These are phyloP conservation scores for Mellivora capensis DNA, from an alignment of 2,113 vertebrate genomes.

Conservation along the genomic window DNA sequence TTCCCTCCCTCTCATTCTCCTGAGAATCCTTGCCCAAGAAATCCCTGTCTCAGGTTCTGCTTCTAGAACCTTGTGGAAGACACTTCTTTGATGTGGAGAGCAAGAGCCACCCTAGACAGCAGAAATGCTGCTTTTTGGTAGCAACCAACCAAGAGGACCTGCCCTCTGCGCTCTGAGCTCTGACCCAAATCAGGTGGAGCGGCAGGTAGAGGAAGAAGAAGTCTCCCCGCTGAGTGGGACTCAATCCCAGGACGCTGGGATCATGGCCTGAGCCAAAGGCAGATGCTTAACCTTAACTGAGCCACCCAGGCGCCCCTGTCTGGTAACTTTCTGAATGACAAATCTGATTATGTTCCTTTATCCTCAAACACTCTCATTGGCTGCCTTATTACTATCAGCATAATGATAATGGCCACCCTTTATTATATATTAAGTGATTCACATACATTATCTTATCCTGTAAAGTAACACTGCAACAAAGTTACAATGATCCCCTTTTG, in stretches of 20 bases:
- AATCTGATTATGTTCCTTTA: background rate
- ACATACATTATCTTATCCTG: background rate
- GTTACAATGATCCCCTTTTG: background rate
- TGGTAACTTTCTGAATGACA: background rate
- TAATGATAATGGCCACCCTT: background rate
- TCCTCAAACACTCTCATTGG: background rate
- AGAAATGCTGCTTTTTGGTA: background rate
- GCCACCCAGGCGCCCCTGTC: background rate
- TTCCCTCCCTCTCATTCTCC: background rate
- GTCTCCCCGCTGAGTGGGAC: too few relatives aligned
- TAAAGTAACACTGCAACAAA: background rate
- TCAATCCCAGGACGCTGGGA: too few relatives aligned
- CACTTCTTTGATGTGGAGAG: background rate
- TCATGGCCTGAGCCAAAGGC: background rate
- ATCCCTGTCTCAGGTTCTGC: background rate
- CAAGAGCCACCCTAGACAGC: background rate
- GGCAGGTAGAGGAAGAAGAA: too few relatives aligned
- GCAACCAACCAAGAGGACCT: background rate
- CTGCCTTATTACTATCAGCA: background rate
- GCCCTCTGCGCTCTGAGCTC: background rate
- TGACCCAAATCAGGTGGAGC: background rate
- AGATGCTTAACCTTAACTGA: background rate
- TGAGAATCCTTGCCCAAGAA: background rate
- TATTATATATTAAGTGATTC: background rate
- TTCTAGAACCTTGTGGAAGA: background rate